Percentiles rank a stretch among this genome's conserved stretches.
Evolutionary conservation across 1,140 invertebrate species (phyloP).

Genomic region (Panagrolaimus sp.): DNA sequence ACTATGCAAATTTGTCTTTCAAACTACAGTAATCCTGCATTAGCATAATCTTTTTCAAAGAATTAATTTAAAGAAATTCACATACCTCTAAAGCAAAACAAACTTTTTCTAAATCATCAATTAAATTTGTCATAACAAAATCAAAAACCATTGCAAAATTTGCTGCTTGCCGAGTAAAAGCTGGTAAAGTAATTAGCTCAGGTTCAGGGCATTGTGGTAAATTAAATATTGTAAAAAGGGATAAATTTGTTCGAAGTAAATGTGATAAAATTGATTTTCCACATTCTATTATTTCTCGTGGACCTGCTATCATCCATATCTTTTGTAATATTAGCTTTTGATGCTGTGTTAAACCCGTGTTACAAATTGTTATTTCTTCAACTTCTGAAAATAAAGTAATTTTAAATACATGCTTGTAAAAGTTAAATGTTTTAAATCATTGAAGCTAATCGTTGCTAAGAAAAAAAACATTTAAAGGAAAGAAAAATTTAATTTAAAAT

Average conservation of each 20-base stretch:
- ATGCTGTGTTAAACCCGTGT: constrained; percentile 33
- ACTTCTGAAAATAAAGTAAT: background rate
- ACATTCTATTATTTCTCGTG: constrained; percentile 39
- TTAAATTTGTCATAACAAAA: constrained; percentile 42
- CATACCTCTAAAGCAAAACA: constrained; percentile 36
- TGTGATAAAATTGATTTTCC: constrained; percentile 40
- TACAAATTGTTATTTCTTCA: constrained; percentile 9
- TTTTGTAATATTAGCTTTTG: constrained; percentile 41
- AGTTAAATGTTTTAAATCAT: too few relatives aligned
- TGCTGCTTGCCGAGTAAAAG: constrained; percentile 31
- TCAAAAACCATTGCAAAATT: constrained; percentile 46
- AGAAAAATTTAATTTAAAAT: too few relatives aligned
- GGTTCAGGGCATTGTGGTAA: constrained; percentile 20
- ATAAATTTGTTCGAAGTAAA: constrained; percentile 32
- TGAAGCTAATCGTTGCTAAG: too few relatives aligned
- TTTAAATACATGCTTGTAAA: too few relatives aligned
- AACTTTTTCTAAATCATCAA: constrained; percentile 41
- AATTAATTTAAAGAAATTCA: background rate
- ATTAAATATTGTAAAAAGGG: constrained; percentile 39
- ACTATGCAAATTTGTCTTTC: too few relatives aligned
- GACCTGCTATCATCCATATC: constrained; percentile 38
- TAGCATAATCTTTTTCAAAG: too few relatives aligned
- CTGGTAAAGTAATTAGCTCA: background rate
- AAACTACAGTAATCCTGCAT: too few relatives aligned
- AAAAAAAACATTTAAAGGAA: too few relatives aligned